Evolutionary conservation across 2,113 vertebrate genomes (phyloP).

Genomic region (Struthio camelus): DNA sequence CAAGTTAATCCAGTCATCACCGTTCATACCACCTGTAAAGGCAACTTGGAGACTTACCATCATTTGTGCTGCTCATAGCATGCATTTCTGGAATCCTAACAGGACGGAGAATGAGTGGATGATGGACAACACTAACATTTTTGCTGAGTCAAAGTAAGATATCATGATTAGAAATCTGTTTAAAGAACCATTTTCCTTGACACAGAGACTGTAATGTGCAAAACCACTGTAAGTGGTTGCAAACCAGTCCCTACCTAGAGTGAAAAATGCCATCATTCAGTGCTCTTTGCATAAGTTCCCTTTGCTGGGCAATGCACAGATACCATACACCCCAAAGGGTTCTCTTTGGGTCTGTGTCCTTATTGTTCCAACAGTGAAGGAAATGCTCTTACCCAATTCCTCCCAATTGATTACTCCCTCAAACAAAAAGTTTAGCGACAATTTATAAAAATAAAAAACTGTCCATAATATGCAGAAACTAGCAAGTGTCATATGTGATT

Average conservation of each 20-base stretch:
- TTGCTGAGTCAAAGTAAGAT: conserved; percentile 1
- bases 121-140: conserved; percentile 38
- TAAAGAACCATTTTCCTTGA: neutral
- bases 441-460: neutral
- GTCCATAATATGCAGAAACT: neutral
- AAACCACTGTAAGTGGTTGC: neutral
- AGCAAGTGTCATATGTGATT: neutral
- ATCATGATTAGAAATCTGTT: neutral
- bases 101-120: conserved; percentile 74
- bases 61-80: conserved; percentile 5
- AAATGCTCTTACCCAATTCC: neutral
- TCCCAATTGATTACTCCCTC: neutral
- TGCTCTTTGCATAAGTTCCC: neutral
- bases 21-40: neutral
- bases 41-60: conserved; percentile 51
- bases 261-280: neutral
- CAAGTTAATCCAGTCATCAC: neutral
- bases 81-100: conserved; percentile 66
- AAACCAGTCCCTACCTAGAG: neutral
- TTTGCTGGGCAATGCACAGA: neutral
- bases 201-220: neutral
- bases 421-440: neutral
- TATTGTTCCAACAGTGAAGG: neutral
- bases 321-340: neutral
- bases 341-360: neutral